Evolutionary conservation across 2,888 invertebrate species (phyloP), one percentile per base, ranked within the genome.

Genomic region (Eurytoma californica): DNA sequence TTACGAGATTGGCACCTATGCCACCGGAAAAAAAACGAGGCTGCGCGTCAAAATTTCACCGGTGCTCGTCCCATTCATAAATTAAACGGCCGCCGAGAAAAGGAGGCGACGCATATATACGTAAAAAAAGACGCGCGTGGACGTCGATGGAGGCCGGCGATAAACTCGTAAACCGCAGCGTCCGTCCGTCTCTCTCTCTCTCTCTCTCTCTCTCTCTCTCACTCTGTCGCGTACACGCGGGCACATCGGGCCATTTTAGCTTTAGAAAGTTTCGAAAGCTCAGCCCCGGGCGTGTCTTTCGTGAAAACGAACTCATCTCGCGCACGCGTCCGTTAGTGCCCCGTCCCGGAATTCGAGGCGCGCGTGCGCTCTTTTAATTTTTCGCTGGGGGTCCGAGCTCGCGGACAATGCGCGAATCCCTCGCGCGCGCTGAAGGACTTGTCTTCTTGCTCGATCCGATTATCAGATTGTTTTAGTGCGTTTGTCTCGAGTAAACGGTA

Each of bases 261-360:
- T 30, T 60, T 60, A 60, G 60, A 60, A 60, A 60, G 60, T 60
- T 28, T 39, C 39, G 39, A 39, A 39, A 39, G 58, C 20, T 5
- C 16, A 60, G 60, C 60, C 60, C 60, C 60, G 60, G 60, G 60
- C 60, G 60, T 60, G 60, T 60, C 60, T 60, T 14, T 24, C 14
- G 28, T 60, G 60, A 60, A 60, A 60, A 60, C 14, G 28, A 60
- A 28, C 24, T 58, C 58, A 58, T 58, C 58, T 20, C 14, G 60
- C 13, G 7, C 24, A 2, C 24, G 14, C 24, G 5, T 13, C 4
- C 28, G 24, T 60, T 24, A 16, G 14, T 28, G 60, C 60, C 14
- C 24, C 16, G 60, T 7, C 28, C 28, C 60, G 60, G 28, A 60
- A 16, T 24, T 60, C 24, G 14, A 20, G 18, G 12, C 16, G 20